Evolutionary conservation across 1,140 invertebrate species (phyloP), one percentile per base, ranked within the genome.

Genomic region (Danaus melanippus): DNA sequence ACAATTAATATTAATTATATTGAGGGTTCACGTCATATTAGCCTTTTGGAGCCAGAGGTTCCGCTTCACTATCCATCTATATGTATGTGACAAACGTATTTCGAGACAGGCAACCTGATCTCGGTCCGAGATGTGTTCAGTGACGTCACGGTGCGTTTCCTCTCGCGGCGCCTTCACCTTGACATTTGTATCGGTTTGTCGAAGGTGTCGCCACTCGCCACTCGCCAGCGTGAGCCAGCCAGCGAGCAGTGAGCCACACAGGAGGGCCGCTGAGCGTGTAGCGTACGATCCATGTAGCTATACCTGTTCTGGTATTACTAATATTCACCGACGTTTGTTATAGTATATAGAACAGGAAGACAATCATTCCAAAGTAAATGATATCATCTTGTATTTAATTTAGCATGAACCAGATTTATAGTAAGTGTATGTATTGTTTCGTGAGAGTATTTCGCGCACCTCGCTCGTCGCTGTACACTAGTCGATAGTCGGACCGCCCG

Each of bases 91-190:
- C 5, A 21, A 2, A 2, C 5, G 17, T 21, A 21, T 21, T 21
- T 21, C 17, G 1, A 21, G 5, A 5, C 5, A 32, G 7, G 4
- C 21, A 32, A 8, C 21, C 21, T 32, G 5, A 32, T 7, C 4
- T 32, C 21, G 21, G 4, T 8, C 5, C 7, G 21, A 32, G 21
- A 32, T 32, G 21, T 64, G 56, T 60, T 58, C 42, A 60, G 10
- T 69, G 63, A 69, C 66, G 66, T 69, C 66, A 63, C 46, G 51
- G 64, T 65, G 67, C 74, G 71, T 75, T 76, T 81, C 78, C 74
- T 79, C 77, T 81, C 76, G 70, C 71, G 62, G 60, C 63, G 67
- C 63, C 78, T 79, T 81, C 74, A 81, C 78, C 78, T 81, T 81
- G 78, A 81, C 78, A 81, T 79, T 81, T 77, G 60, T 48, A 59